A percentile compares a stretch with the other conserved stretches of the same genome.
Conservation (phyloP, 2,797 vertebrate species). For the Tympanoctomys barrerae region DNA sequence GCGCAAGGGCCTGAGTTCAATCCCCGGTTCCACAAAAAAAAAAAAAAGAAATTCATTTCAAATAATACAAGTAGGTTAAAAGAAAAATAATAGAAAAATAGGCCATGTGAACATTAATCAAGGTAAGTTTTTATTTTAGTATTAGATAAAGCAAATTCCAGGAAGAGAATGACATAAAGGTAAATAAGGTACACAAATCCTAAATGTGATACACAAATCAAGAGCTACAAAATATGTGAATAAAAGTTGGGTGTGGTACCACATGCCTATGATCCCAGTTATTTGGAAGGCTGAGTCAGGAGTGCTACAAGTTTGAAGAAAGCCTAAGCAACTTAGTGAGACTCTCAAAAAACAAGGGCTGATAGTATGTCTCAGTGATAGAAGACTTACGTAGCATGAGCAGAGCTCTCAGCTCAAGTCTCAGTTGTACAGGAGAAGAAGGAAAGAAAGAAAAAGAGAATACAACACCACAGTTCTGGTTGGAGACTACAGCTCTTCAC, state of each 20-base stretch:
- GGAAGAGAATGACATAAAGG: background rate
- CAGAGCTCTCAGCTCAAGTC: background rate
- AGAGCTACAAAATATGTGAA: background rate
- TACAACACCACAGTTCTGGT: background rate
- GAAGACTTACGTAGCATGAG: background rate
- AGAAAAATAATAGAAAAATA: background rate
- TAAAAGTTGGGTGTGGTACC: background rate
- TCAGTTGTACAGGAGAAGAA: background rate
- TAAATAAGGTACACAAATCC: background rate
- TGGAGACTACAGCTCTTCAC: background rate
- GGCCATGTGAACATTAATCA: background rate
- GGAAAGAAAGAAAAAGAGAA: background rate
- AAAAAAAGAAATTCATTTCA: no score
- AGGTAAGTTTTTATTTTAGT: conserved; percentile 20
- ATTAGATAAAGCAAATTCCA: background rate
- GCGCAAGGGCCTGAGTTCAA: no score
- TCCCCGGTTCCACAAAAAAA: no score
- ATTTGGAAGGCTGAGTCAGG: background rate
- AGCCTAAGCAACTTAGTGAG: background rate
- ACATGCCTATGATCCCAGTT: background rate
- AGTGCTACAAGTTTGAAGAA: background rate
- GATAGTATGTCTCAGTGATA: background rate
- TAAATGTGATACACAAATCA: background rate
- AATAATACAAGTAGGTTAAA: background rate
- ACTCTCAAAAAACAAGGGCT: background rate